phyloP scores from a whole-genome alignment of 1,140 invertebrate species.

The Meloidogyne chitwoodi region DNA sequence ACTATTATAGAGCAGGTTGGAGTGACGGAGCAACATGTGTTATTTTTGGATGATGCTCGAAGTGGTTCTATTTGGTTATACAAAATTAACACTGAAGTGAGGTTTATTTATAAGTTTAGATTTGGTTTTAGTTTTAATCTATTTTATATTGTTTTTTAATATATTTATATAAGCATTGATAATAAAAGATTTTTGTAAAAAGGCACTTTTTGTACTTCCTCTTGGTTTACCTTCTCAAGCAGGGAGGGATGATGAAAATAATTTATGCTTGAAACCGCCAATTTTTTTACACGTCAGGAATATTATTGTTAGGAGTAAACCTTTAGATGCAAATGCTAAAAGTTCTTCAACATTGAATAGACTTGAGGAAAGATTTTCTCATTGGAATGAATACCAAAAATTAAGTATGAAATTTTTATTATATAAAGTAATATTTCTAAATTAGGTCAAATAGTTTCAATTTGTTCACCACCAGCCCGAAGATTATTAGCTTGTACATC shows the following conservation, averaged over 20 bases:
- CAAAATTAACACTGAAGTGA: neutral
- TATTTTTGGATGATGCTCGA: neutral
- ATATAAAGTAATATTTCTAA: neutral
- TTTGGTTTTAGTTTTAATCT: too few relatives aligned
- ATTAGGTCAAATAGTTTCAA: neutral
- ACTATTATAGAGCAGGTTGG: neutral
- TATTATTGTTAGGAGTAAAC: neutral
- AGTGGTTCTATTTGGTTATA: neutral
- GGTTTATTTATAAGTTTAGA: too few relatives aligned
- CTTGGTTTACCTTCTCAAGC: neutral
- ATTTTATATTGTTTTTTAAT: too few relatives aligned
- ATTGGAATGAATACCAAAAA: conserved; percentile 13
- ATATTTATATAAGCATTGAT: too few relatives aligned
- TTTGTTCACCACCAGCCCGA: neutral
- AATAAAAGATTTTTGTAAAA: neutral
- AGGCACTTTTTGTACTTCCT: neutral
- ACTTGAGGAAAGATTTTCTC: neutral
- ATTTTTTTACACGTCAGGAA: neutral
- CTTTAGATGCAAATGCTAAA: neutral
- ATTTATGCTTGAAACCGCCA: neutral
- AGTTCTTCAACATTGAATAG: neutral
- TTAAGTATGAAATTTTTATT: neutral
- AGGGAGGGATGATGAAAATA: neutral
- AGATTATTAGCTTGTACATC: conserved; percentile 15
- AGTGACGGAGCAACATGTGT: neutral